A percentile compares a stretch with the other conserved stretches of the same genome.
phyloP scores from a whole-genome alignment of 2,113 vertebrate species.

The Erythrocercus mccallii region DNA sequence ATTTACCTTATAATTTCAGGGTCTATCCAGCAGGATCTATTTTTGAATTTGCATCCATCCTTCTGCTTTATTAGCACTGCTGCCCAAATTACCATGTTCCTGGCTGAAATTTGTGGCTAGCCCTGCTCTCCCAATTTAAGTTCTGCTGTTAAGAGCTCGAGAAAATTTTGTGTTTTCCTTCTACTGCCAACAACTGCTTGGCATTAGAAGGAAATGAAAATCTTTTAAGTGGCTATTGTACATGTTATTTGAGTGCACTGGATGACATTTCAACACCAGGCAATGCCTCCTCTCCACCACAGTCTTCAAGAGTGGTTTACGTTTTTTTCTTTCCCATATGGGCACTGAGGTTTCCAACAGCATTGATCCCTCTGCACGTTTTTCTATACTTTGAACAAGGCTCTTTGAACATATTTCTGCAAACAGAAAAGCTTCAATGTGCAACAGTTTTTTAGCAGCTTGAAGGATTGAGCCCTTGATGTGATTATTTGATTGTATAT shows the following conservation, averaged over 20 bases:
- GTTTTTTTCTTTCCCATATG: conserved; percentile 30
- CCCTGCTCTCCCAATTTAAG: background rate
- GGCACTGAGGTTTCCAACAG: conserved; percentile 30
- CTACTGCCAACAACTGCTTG: conserved; percentile 1
- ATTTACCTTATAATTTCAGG: background rate
- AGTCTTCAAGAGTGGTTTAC: conserved; percentile 29
- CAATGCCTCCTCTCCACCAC: conserved; percentile 47
- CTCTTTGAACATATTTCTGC: conserved; percentile 39
- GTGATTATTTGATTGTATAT: conserved; percentile 36
- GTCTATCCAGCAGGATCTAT: background rate
- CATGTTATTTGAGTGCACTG: conserved; percentile 32
- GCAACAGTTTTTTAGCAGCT: conserved; percentile 36
- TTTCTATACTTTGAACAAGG: conserved; percentile 5
- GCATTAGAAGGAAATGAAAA: conserved; percentile 45
- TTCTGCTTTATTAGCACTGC: background rate
- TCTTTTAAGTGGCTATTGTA: conserved; percentile 56
- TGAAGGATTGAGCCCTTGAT: conserved; percentile 37
- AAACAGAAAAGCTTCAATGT: conserved; percentile 36
- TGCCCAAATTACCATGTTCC: background rate
- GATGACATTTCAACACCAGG: conserved; percentile 53
- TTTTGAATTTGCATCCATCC: background rate
- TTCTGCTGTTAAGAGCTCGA: background rate
- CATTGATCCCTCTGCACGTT: conserved; percentile 35
- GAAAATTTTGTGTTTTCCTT: background rate
- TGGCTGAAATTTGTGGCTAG: background rate